Evolutionary conservation across 2,113 vertebrate species (phyloP).

Genomic region (Phodopus roborovskii): DNA sequence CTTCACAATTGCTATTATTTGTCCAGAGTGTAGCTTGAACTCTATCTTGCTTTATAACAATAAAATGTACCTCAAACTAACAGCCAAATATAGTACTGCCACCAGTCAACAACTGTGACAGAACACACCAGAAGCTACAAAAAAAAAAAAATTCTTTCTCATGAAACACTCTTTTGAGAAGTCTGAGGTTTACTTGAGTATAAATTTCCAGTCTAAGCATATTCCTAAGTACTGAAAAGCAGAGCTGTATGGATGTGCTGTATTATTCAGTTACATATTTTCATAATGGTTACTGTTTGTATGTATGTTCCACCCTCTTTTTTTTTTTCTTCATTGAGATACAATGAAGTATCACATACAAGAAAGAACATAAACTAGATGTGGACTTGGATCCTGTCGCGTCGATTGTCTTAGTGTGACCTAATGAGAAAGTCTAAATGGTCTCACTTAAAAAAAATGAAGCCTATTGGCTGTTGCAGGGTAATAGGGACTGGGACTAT

Average conservation of each 20-base stretch:
- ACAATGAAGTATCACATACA: background rate
- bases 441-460: background rate
- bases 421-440: background rate
- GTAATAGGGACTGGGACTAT: too few relatives aligned
- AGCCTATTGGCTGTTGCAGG: background rate
- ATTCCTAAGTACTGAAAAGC: background rate
- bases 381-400: background rate
- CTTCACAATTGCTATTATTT: background rate
- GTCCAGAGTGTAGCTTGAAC: background rate
- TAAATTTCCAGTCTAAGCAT: conserved; percentile 4
- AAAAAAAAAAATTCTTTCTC: background rate
- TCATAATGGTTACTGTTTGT: background rate
- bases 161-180: background rate
- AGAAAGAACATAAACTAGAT: background rate
- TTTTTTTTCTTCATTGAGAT: background rate
- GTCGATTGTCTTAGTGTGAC: too few relatives aligned
- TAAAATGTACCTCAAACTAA: background rate
- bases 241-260: background rate
- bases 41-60: background rate
- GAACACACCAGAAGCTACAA: background rate
- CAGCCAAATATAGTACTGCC: background rate
- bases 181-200: background rate
- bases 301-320: too few relatives aligned
- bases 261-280: background rate
- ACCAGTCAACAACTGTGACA: background rate